phyloP scores from a whole-genome alignment of 1,140 invertebrate genomes.

The Neodiprion pinetum region DNA sequence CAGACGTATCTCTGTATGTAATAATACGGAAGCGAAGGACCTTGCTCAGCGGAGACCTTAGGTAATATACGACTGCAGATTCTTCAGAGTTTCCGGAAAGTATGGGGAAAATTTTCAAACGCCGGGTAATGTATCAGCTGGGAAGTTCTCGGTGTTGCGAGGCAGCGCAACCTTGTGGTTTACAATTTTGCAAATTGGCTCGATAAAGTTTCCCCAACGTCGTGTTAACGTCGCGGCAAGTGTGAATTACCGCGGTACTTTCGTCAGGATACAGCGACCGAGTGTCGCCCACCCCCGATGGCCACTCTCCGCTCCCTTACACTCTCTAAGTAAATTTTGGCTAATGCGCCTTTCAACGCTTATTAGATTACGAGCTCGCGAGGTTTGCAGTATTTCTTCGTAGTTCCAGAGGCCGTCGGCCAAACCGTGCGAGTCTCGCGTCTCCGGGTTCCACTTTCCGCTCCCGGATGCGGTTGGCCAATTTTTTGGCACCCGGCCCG shows the following conservation, averaged over 20 bases:
- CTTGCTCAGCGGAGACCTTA: too few species aligned
- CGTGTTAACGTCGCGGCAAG: conserved; percentile 1
- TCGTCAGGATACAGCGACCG: not conserved
- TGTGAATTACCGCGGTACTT: conserved; percentile 8
- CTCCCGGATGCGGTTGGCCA: not conserved
- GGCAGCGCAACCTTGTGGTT: not conserved
- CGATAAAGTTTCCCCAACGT: conserved; percentile 12
- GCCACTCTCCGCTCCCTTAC: not conserved
- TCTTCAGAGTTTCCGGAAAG: too few species aligned
- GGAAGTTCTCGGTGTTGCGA: not conserved
- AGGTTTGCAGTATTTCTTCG: conserved; percentile 8
- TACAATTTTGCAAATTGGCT: conserved; percentile 16
- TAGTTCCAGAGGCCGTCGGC: not conserved
- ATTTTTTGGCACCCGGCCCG: not conserved
- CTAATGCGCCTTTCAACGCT: conserved; percentile 15
- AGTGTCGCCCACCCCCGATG: conserved; percentile 2
- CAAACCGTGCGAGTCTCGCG: not conserved
- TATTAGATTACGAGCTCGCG: conserved; percentile 8
- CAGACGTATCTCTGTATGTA: too few species aligned
- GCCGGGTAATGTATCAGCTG: too few species aligned
- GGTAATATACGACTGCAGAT: too few species aligned
- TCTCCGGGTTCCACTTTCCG: not conserved
- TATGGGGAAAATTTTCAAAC: too few species aligned
- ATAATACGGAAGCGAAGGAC: too few species aligned
- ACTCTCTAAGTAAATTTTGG: conserved; percentile 13